These are phyloP conservation scores for Aphis craccivora DNA, from an alignment of 1,140 invertebrate species.

Conservation along the genomic window DNA sequence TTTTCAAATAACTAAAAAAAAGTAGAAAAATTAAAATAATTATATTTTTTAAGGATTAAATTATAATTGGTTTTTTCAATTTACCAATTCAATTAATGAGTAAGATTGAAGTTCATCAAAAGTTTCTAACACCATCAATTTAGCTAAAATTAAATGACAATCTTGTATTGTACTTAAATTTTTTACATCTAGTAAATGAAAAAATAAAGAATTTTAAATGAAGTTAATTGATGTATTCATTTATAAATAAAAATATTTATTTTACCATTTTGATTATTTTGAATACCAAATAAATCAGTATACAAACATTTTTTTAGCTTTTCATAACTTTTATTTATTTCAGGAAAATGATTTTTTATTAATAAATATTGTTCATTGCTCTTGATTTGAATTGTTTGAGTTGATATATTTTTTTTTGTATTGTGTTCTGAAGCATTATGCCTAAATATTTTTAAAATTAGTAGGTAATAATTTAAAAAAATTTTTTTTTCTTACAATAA, in stretches of 20 bases:
- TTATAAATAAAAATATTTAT: background rate
- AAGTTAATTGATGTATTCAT: background rate
- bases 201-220: background rate
- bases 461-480: background rate
- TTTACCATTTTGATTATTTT: conserved; percentile 7
- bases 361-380: background rate
- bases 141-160: conserved; percentile 48
- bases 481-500: conserved; percentile 45
- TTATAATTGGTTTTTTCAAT: background rate
- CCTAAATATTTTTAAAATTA: conserved; percentile 11
- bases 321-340: conserved; percentile 36
- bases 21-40: background rate
- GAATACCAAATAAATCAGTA: conserved; percentile 26
- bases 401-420: conserved; percentile 26
- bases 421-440: conserved; percentile 36
- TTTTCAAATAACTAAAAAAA: conserved; percentile 55
- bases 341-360: background rate
- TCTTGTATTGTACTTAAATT: conserved; percentile 45
- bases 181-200: conserved; percentile 21
- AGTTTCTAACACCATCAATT: conserved; percentile 46
- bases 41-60: background rate
- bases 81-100: conserved; percentile 42
- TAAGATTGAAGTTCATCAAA: conserved; percentile 36
- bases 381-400: background rate
- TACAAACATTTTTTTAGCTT: conserved; percentile 50